These are phyloP conservation scores for Drosophila neotestacea DNA, from an alignment of 2,888 invertebrate genomes.

Conservation along the genomic window DNA sequence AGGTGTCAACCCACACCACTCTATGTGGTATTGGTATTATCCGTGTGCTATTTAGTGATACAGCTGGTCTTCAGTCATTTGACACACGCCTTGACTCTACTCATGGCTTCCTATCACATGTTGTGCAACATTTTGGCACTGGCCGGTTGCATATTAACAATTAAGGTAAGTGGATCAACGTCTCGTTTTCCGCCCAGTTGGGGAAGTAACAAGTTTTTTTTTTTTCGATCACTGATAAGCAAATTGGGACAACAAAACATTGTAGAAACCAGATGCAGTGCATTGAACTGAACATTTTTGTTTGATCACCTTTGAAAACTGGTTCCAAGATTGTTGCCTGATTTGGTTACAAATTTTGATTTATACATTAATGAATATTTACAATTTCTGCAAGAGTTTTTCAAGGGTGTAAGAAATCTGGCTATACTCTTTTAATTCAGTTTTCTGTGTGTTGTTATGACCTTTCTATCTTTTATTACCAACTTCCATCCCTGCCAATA, in stretches of 20 bases:
- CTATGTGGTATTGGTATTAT: slow-evolving; percentile 90
- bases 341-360: slow-evolving; percentile 28
- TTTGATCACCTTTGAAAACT: slow-evolving; percentile 28
- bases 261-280: slow-evolving; percentile 31
- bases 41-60: slow-evolving; percentile 91
- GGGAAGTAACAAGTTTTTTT: slow-evolving; percentile 37
- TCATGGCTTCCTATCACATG: slow-evolving; percentile 97
- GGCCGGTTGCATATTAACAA: slow-evolving; percentile 91
- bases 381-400: background rate
- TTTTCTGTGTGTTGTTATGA: background rate
- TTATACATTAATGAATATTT: slow-evolving; percentile 21
- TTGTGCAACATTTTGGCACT: slow-evolving; percentile 96
- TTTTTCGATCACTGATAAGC: slow-evolving; percentile 46
- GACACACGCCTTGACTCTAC: slow-evolving; percentile 95
- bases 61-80: slow-evolving; percentile 94
- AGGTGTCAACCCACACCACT: slow-evolving; percentile 91
- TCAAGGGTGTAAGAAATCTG: background rate
- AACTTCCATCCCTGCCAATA: background rate
- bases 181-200: slow-evolving; percentile 15
- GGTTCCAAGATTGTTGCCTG: slow-evolving; percentile 34
- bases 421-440: background rate
- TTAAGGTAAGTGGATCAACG: slow-evolving; percentile 88
- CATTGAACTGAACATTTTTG: slow-evolving; percentile 42
- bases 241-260: slow-evolving; percentile 25
- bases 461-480: too few relatives aligned